Base-by-base conservation (phyloP, 2,888 invertebrate species). In the Drosophila rubida region DNA sequence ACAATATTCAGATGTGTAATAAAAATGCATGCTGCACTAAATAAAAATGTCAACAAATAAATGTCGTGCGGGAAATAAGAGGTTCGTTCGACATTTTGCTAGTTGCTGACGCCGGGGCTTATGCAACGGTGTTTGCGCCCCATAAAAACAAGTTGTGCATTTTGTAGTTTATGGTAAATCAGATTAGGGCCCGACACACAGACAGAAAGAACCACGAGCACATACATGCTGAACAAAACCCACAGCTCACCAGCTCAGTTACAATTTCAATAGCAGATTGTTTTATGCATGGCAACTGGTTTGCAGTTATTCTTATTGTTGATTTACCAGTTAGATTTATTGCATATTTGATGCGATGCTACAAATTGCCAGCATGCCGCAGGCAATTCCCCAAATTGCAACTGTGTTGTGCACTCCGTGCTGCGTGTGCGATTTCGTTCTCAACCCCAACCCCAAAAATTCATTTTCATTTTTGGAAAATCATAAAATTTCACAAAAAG, bases 341-440 rank as follows among this genome's bases (percentile, higher is more conserved):
- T 80, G 80, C 72, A 86, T 80, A 71, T 83, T 80, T 78, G 83
- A 83, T 82, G 70, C 65, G 69, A 72, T 75, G 67, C 62, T 66
- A 70, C 78, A 80, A 84, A 75, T 83, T 86, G 87, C 68, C 65
- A 73, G 71, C 61, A 62, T 73, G 61, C 72, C 72, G 64, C 67
- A 69, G 50, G 48, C 55, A 73, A 67, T 13, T 39, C 41, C 45
- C 37, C 23, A 35, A 50, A 48, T 30, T 50, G 22, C 39, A 41
- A 35, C 39, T 45, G 44, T 42, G 44, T 37, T 37, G 13, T 37
- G 35, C 35, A n/a, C n/a, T 7, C 14, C 11, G 32, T 5, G 13
- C 61, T 37, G 37, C 45, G 64, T 46, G 44, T 46, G 44, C 54
- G 77, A 73, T 77, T 65, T 65, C 27, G 44, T 57, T 63, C 64